Evolutionary conservation across 2,113 vertebrate genomes (phyloP), one percentile per base, ranked within the genome.

Genomic region (Rhinichthys klamathensis): DNA sequence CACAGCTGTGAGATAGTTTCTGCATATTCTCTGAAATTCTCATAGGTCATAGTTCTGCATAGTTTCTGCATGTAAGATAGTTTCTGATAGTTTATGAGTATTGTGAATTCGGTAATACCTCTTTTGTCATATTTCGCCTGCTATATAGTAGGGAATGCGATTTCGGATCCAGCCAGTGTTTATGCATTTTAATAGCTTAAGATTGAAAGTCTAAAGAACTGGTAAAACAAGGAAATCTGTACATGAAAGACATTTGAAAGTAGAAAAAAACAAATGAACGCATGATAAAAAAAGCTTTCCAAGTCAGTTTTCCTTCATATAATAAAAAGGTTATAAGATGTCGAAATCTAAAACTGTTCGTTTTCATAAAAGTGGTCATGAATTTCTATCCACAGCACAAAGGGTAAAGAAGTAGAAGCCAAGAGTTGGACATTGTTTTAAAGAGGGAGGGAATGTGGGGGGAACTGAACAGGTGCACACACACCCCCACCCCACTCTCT

Each of bases 381-480:
- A 9, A 23, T 12, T 72, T 72, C 38, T 72, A 12, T n/a, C 69
- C 69, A 72, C 21, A 35, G 44, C 44, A 51, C 44, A 75, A 73
- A 44, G 32, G 23, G 7, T 6, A 13, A 46, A 67, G 9, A 51
- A 63, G 25, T 54, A 67, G 15, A 51, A 35, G 25, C 18, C 18
- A 23, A 80, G 44, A 15, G 56, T 25, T 67, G 4, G 51, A n/a
- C 35, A 32, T 61, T 32, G 75, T 76, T 56, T 41, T 54, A 51
- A 32, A 78, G 23, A 87, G 63, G 84, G 89, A 60, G 84, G 70
- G 58, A 67, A 54, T 15, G 87, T 91, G 88, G 89, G 88, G 79
- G 80, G 23, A n/a, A 83, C 88, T 83, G 46, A 92, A 90, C 91
- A 93, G 91, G 89, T 92, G 91, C 88, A 60, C 81, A 18, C 11